These are phyloP conservation scores for Phoxinus phoxinus DNA, from an alignment of 2,113 vertebrate genomes.

Conservation along the genomic window DNA sequence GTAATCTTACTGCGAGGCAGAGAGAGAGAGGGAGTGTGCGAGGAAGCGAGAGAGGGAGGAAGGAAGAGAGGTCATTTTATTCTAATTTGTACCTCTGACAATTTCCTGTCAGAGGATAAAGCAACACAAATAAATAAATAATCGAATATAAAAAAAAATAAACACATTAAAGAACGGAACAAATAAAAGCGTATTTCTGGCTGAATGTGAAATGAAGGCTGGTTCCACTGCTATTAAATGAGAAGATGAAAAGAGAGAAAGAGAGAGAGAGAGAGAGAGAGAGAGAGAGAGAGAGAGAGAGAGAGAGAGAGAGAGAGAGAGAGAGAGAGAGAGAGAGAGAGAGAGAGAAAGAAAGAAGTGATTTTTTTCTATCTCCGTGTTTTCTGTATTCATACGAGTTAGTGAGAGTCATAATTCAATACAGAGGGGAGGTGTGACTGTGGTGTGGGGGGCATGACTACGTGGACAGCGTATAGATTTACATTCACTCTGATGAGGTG, in stretches of 20 bases:
- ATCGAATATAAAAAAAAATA: neutral
- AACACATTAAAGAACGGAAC: constrained; percentile 17
- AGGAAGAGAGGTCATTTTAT: constrained; percentile 41
- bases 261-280: constrained; percentile 23
- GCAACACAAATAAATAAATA: constrained; percentile 41
- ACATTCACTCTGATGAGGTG: neutral
- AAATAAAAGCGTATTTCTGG: constrained; percentile 30
- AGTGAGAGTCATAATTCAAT: constrained; percentile 39
- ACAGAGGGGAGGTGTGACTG: constrained; percentile 23
- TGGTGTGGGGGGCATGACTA: constrained; percentile 33
- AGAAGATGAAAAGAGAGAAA: constrained; percentile 18
- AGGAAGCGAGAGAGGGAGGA: constrained; percentile 1
- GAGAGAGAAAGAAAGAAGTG: neutral
- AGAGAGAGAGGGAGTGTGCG: neutral
- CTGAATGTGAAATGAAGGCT: constrained; percentile 33
- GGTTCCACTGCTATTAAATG: constrained; percentile 31
- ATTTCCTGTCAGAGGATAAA: constrained; percentile 42
- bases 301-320: constrained; percentile 1
- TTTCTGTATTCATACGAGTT: constrained; percentile 39
- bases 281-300: no score
- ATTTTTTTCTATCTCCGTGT: constrained; percentile 18
- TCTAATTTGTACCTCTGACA: constrained; percentile 41
- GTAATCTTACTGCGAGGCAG: constrained; percentile 42
- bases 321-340: no score
- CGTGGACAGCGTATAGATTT: constrained; percentile 30